Evolutionary conservation across 1,140 invertebrate genomes (phyloP), one percentile per base, ranked within the genome.

Genomic region (Elysia chlorotica): DNA sequence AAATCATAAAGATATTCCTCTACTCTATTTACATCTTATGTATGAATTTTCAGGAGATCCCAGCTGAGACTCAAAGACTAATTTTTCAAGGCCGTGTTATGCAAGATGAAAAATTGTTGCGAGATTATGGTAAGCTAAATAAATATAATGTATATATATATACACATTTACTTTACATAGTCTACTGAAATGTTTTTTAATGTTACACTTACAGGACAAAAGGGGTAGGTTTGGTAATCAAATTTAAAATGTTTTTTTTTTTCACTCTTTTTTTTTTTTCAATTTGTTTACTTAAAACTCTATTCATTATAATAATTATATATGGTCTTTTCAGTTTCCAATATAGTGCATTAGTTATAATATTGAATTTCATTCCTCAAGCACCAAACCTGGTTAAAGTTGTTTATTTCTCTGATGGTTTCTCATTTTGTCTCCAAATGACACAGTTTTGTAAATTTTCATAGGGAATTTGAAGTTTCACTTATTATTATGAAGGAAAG

Each of bases 71-170:
- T 28, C 95, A 97, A 83, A 90, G 96, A 74, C 90, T 98, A 33
- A 98, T 98, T 76, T 97, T 95, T 87, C 96, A 94, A 88, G 96
- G 96, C 17, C 89, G 94, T 86, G 95, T 98, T 68, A 88, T 98
- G 57, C 92, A 93, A 81, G 95, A 98, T 91, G 94, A 95, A n/a
- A 94, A 93, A 78, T 93, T 92, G 84, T 88, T 98, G 33, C 91
- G 90, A 79, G 94, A 96, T 83, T 95, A 95, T 90, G 93, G 95
- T 96, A 90, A 88, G 87, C 35, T n/a, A 30, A 71, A 54, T 65
- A 57, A 56, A 33, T 54, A 25, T 17, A 21, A 56, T 33, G 38
- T 2, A 35, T 69, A 17, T 4, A 66, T 3, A 73, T 59, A 14
- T 57, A 57, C 31, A 57, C 28, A 31, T 41, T 62, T 65, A 14